Evolutionary conservation across 2,888 invertebrate species (phyloP).

Genomic region (Gonocerus acuteangulatus): DNA sequence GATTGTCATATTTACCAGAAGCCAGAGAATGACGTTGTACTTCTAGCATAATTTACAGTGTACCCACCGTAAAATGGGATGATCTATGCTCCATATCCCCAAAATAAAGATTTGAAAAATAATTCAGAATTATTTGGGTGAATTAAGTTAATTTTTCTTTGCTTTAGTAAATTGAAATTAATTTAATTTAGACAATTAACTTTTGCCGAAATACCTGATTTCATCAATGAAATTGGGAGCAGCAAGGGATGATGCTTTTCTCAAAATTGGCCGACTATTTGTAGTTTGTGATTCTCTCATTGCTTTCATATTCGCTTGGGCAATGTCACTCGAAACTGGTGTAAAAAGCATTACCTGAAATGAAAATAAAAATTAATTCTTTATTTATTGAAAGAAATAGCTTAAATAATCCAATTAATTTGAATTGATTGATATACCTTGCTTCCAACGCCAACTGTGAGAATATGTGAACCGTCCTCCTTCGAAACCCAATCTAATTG

Average conservation of each 20-base stretch:
- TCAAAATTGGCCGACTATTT: slow-evolving; percentile 67
- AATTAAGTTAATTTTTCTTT: too few species aligned
- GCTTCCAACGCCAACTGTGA: slow-evolving; percentile 92
- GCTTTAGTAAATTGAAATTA: too few species aligned
- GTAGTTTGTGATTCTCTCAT: slow-evolving; percentile 80
- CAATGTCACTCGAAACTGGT: slow-evolving; percentile 87
- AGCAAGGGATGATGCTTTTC: slow-evolving; percentile 85
- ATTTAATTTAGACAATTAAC: too few species aligned
- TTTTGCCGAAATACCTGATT: slow-evolving; percentile 60
- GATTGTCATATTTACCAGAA: too few species aligned
- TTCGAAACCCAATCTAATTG: slow-evolving; percentile 99
- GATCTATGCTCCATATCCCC: too few species aligned
- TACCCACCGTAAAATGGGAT: too few species aligned
- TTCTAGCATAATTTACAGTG: too few species aligned
- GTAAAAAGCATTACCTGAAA: slow-evolving; percentile 81
- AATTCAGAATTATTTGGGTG: too few species aligned
- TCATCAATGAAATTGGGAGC: slow-evolving; percentile 85
- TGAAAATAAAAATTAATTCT: too few species aligned
- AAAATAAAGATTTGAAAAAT: too few species aligned
- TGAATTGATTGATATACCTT: slow-evolving; percentile 46
- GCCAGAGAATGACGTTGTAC: too few species aligned
- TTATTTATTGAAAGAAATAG: too few species aligned
- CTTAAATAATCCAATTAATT: slow-evolving; percentile 28
- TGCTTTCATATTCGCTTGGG: slow-evolving; percentile 87
- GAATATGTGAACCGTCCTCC: slow-evolving; percentile 95